Base-by-base conservation (phyloP, 2,113 vertebrate species). In the Microtus richardsoni region DNA sequence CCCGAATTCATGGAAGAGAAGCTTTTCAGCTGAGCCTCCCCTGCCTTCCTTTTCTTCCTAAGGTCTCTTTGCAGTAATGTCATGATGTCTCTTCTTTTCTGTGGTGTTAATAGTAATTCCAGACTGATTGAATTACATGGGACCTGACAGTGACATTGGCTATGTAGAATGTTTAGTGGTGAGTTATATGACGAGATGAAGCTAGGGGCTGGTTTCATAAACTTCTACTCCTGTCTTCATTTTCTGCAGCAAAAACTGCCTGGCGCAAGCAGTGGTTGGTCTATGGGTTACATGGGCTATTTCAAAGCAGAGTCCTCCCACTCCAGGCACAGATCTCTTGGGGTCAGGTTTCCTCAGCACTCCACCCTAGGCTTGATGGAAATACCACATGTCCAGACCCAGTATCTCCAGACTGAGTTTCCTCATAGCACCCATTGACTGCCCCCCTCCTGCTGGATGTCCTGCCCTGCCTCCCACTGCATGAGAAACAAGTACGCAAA, bases 121-220 rank as follows among this genome's bases (percentile, higher is more conserved):
- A 66, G 85, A 62, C 44, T 24, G 87, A 74, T 62, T 84, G 85
- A 80, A 70, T 88, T 73, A 44, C 47, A 79, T 6, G 36, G 78
- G 28, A 93, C 33, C 47, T 58, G n/a, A 66, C 64, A 86, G 30
- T 39, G 36, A 12, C 12, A 3, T n/a, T 52, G 66, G 39, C 28
- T 36, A 74, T 93, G 19, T 71, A 39, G 91, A 94, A 58, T 89
- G 39, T 14, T 60, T 83, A 26, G 6, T 36, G 8, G 52, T 64
- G 36, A 14, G 26, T 44, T 47, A 5, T 39, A 58, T 12, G 39
- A 41, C 21, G 1, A 49, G 19, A 8, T 77, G 17, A 90, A 85
- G 19, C 39, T 19, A 16, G 17, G 7, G 1, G 2, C 4, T 24
- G 22, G 54, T 17, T 33, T 16, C 16, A 0, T 44, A 44, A 44